Conservation (phyloP, 2,113 vertebrate species). For the Chaetura pelagica region DNA sequence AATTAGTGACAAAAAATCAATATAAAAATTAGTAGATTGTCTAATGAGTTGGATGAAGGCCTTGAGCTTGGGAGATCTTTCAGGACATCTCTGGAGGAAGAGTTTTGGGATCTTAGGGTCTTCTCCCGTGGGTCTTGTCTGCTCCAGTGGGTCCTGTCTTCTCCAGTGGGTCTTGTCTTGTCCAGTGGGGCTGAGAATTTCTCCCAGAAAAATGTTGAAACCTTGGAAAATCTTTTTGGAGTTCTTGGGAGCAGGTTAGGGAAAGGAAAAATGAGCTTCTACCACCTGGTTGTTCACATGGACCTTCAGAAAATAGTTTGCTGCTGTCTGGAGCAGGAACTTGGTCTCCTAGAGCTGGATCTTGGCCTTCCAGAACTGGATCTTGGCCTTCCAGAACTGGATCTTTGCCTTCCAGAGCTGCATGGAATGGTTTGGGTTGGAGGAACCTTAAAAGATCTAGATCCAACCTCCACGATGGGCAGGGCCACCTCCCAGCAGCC, state of each 20-base stretch:
- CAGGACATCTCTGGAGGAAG: not conserved
- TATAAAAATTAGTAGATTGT: not conserved
- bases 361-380: not conserved
- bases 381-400: no score
- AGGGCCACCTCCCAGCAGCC: no score
- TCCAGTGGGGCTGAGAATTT: not conserved
- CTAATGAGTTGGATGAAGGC: not conserved
- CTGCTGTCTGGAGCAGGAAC: not conserved
- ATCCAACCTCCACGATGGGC: no score
- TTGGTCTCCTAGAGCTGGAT: not conserved
- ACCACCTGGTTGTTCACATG: accelerated
- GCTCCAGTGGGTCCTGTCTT: accelerated
- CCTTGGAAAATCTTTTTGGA: not conserved
- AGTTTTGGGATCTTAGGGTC: not conserved
- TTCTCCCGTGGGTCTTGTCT: accelerated
- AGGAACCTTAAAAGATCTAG: no score
- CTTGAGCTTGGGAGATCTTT: accelerated
- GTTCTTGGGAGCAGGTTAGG: accelerated
- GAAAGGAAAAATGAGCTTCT: not conserved
- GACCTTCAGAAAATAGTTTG: no score
- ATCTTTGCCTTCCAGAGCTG: no score
- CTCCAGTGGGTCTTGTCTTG: accelerated
- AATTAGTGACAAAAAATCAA: not conserved
- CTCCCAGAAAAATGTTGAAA: not conserved
- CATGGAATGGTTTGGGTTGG: no score